Evolutionary conservation across 2,888 invertebrate species (phyloP).

Genomic region (Rhogogaster chlorosoma): DNA sequence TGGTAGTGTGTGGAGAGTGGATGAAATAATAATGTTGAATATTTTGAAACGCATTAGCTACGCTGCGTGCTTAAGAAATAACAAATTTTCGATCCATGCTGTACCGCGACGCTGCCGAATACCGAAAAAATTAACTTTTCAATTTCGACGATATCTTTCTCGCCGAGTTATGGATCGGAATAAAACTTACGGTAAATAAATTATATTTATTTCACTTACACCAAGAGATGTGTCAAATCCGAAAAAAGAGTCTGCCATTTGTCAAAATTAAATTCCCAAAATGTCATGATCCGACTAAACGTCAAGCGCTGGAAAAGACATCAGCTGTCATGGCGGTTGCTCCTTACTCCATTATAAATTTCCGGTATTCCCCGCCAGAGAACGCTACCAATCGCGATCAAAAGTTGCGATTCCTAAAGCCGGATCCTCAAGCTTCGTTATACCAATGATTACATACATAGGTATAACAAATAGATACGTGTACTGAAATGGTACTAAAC

Average conservation of each 20-base stretch:
- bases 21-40: background rate
- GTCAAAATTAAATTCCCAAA: constrained; percentile 74
- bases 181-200: background rate
- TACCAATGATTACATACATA: background rate
- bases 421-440: background rate
- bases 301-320: constrained; percentile 74
- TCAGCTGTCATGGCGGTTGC: constrained; percentile 75
- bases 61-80: constrained; percentile 30
- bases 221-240: constrained; percentile 89
- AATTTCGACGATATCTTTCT: constrained; percentile 15
- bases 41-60: constrained; percentile 41
- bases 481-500: no score
- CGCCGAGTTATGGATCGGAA: background rate
- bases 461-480: background rate
- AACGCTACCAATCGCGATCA: background rate
- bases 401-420: constrained; percentile 1
- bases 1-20: background rate
- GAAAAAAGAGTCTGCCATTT: constrained; percentile 94
- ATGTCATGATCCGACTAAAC: constrained; percentile 76
- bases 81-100: constrained; percentile 51
- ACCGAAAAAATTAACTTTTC: constrained; percentile 52
- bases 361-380: constrained; percentile 35
- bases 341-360: constrained; percentile 20
- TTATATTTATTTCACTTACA: constrained; percentile 80
- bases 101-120: constrained; percentile 65